Evolutionary conservation across 2,888 invertebrate species (phyloP), one percentile per base, ranked within the genome.

Genomic region (Epirrita christyi): DNA sequence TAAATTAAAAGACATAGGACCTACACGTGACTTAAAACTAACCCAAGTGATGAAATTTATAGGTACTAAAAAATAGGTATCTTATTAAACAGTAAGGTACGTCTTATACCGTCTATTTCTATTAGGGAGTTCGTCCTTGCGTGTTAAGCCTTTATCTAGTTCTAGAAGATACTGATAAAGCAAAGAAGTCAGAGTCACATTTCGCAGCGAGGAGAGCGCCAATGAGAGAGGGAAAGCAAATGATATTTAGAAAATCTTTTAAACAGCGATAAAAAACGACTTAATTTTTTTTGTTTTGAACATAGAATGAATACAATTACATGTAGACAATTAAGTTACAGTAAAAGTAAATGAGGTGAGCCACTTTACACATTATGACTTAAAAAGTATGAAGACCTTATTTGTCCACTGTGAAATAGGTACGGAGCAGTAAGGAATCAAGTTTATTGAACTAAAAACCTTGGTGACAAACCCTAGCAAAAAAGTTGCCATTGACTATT

Each of bases 141-240:
- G 93, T 93, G 65, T 88, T 86, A 81, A 60, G 77, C 81, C 74
- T 93, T 93, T 1, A 83, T 76, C 80, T 93, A 93, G 79, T 83
- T 86, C 78, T 93, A 93, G 76, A 83, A 87, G 80, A 93, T 93
- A 5, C 93, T 93, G 38, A 93, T 93, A 76, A 85, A 80, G 51
- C 21, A 4, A 21, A 81, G 59, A 76, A 65, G 63, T 86, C 83
- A 42, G 72, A 70, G 40, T 75, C 79, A 55, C 65, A 68, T 11
- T 74, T 80, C 29, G 66, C 70, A 38, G 83, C 81, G 66, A 86
- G 73, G 65, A 88, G 50, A 9, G 72, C 66, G 70, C 81, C 81
- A 83, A 85, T 89, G 88, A 68, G 9, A 72, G 73, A 5, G 21
- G 4, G 21, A 21, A 21, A 21, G 21, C 2, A 21, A 21, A 21